These are phyloP conservation scores for Tryphoninae sp. DNA, from an alignment of 2,888 invertebrate species.

Conservation along the genomic window DNA sequence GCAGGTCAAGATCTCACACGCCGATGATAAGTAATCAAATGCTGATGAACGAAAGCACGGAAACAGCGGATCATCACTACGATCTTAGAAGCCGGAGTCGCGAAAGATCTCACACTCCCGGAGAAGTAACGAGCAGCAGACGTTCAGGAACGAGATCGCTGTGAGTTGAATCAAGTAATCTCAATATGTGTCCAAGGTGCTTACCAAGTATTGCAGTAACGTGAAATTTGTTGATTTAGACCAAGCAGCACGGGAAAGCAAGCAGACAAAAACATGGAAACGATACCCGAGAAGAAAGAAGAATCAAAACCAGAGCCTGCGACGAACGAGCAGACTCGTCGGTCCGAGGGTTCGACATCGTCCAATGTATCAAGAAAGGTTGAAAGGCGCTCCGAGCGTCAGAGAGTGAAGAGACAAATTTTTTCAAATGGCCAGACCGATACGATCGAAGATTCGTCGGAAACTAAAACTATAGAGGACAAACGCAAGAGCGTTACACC, in stretches of 20 bases:
- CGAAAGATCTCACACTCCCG: constrained; percentile 77
- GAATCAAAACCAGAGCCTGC: constrained; percentile 62
- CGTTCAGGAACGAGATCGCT: constrained; percentile 73
- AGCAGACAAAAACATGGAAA: constrained; percentile 72
- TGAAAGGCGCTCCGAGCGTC: constrained; percentile 77
- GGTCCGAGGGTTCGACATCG: constrained; percentile 66
- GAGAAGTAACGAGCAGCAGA: constrained; percentile 73
- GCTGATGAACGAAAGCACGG: constrained; percentile 66
- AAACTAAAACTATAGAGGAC: constrained; percentile 71
- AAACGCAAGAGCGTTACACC: constrained; percentile 80
- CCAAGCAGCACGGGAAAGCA: constrained; percentile 67
- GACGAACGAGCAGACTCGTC: constrained; percentile 64
- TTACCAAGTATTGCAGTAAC: constrained; percentile 2
- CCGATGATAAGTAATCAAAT: constrained; percentile 71
- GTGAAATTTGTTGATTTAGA: constrained; percentile 61
- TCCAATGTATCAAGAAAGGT: constrained; percentile 66
- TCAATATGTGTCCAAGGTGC: not conserved
- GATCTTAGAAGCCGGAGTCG: constrained; percentile 75
- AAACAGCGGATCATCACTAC: constrained; percentile 74
- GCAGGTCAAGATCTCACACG: constrained; percentile 78
- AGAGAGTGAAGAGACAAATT: constrained; percentile 74
- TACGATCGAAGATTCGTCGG: constrained; percentile 67
- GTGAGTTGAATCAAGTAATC: constrained; percentile 64
- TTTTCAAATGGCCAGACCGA: constrained; percentile 76
- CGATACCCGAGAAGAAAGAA: constrained; percentile 71